These are phyloP conservation scores for Saturnia japonica DNA, from an alignment of 2,888 invertebrate genomes.

Conservation along the genomic window DNA sequence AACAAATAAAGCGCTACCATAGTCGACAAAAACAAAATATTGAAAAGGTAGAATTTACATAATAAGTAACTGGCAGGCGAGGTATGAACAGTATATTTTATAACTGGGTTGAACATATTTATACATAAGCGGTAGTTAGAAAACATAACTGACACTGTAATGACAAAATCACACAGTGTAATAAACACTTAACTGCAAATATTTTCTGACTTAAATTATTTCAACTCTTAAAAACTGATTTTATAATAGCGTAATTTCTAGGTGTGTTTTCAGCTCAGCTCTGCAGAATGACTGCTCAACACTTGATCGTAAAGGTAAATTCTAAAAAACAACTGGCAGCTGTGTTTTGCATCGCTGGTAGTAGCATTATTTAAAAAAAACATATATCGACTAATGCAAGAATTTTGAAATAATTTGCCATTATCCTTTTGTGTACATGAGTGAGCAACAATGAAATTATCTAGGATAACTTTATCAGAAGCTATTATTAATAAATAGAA, in stretches of 20 bases:
- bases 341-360: too few relatives aligned
- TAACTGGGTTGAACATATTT: neutral
- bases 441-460: too few relatives aligned
- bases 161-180: neutral
- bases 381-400: too few relatives aligned
- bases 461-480: too few relatives aligned
- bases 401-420: too few relatives aligned
- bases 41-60: neutral
- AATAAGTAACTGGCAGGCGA: neutral
- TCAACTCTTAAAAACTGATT: neutral
- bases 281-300: neutral
- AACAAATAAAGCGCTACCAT: neutral
- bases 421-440: too few relatives aligned
- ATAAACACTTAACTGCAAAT: neutral
- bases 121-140: constrained; percentile 1
- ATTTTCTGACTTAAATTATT: neutral
- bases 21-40: neutral
- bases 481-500: too few relatives aligned
- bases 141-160: neutral
- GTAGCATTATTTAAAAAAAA: too few relatives aligned
- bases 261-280: neutral
- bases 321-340: neutral
- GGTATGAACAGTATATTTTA: neutral
- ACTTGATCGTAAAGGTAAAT: neutral
- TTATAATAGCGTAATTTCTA: constrained; percentile 3